Base-by-base conservation (phyloP, 2,113 vertebrate species). In the Perognathus longimembris region DNA sequence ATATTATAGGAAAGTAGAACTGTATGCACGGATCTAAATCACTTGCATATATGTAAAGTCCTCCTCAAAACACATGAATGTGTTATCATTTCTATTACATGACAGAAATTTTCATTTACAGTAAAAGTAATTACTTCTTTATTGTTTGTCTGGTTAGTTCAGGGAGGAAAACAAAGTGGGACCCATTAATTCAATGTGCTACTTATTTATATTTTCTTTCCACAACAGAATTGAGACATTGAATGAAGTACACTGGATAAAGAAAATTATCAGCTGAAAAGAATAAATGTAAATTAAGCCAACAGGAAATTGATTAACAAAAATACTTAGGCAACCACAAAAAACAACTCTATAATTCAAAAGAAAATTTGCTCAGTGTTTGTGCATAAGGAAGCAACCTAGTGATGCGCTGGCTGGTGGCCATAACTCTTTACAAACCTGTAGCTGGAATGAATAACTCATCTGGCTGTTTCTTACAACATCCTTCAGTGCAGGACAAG, bases 221-320 rank as follows among this genome's bases (percentile, higher is more conserved):
- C 61, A 80, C 61, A 84, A 84, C 61, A 24, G 20, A 36, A 75
- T 34, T 69, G 45, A 88, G 17, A 28, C 24, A 88, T 40, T 7
- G 21, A 11, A 36, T 34, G 6, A 69, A 85, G 26, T 80, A 74
- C 30, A 88, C 38, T 5, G 18, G 15, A 36, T 34, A 7, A 69
- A 85, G 26, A 75, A 74, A 91, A 75, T 17, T 32, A 14, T 38
- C 32, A 24, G 61, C n/a, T 24, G 76, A 73, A 93, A 92, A 71
- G 17, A 66, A 6, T 17, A 78, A 67, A n/a, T n/a, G 15, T n/a
- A 80, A 75, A 63, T 42, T 36, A 36, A 38, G 26, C 2, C 18
- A 75, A 83, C 20, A 74, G 61, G 57, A 61, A 79, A 78, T 1
- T 63, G 61, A 69, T 24, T 70, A 85, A 34, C 40, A 66, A 63